Base-by-base conservation (phyloP, 2,797 vertebrate genomes). In the Valencia hispanica region DNA sequence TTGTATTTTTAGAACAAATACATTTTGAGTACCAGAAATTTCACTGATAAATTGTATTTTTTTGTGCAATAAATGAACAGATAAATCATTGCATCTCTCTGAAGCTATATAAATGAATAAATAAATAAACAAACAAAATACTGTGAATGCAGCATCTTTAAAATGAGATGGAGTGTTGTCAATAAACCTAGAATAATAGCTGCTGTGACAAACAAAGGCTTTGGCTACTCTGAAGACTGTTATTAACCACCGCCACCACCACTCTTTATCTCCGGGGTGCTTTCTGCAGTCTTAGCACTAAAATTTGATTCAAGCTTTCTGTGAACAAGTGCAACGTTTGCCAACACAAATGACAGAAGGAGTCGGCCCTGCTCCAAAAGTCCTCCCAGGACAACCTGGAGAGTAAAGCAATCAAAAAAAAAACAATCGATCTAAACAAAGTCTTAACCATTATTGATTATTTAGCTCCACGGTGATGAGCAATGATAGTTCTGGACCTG, bases 241-340 rank as follows among this genome's bases (percentile, higher is more conserved):
- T 84, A 84, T 86, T 75, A 45, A 80, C 76, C 65, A 30, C 65
- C 63, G 6, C 61, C 32, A 2, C 27, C 34, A 39, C 63, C 39
- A 73, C 86, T 86, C 76, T 66, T 72, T 75, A 86, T 91, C 86
- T 90, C 89, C 72, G 86, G 89, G 87, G 86, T 89, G 86, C 91
- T 91, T 95, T 93, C 91, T 95, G 93, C 95, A 92, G 88, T 90
- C 88, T 92, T 93, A 93, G 94, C 94, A 95, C 92, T 94, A 94
- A 94, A 92, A 90, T 93, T 89, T 92, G 93, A 94, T 94, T 94
- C 93, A 92, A 94, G 92, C 93, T 93, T 92, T 94, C 90, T 90
- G 91, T 89, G 92, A 94, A 92, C 91, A 90, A 92, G 88, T 86
- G 80, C 51, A 45, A 82, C 17, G 84, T 89, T 91, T 92, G 93